These are phyloP conservation scores for Ectemnius continuus DNA, from an alignment of 2,888 invertebrate species.

Conservation along the genomic window DNA sequence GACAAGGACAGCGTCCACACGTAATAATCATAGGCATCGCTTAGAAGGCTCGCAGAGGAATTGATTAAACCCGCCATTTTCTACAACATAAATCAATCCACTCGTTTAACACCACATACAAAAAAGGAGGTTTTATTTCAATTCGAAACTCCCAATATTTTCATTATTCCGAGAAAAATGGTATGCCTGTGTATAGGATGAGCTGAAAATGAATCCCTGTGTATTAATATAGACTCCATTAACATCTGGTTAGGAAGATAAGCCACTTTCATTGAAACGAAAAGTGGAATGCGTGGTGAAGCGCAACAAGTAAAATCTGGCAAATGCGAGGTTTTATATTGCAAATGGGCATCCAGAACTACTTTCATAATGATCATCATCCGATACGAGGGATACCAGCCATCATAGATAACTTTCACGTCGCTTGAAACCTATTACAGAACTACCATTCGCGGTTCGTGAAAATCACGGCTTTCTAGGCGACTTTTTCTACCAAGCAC, in stretches of 20 bases:
- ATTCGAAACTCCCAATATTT: no score
- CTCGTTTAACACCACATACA: neutral
- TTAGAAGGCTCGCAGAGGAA: constrained; percentile 73
- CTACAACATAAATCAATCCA: constrained; percentile 57
- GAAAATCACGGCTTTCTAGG: constrained; percentile 33
- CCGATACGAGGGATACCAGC: constrained; percentile 39
- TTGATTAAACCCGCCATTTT: constrained; percentile 75
- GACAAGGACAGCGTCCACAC: constrained; percentile 88
- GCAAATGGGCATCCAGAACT: constrained; percentile 16
- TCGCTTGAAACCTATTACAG: constrained; percentile 34
- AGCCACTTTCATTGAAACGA: constrained; percentile 10
- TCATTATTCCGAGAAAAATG: no score
- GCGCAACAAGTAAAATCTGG: neutral
- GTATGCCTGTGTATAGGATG: no score
- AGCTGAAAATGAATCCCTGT: no score
- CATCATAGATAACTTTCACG: constrained; percentile 56
- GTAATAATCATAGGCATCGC: constrained; percentile 83
- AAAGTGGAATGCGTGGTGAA: constrained; percentile 7
- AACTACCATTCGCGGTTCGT: constrained; percentile 30
- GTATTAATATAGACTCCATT: no score
- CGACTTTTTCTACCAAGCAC: neutral
- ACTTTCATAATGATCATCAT: constrained; percentile 34
- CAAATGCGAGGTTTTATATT: no score
- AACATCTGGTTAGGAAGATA: no score
- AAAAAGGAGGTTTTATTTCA: no score